Evolutionary conservation across 92 coral and sea anemone genomes (phyloP).

Genomic region (Virgularia gustaviana): DNA sequence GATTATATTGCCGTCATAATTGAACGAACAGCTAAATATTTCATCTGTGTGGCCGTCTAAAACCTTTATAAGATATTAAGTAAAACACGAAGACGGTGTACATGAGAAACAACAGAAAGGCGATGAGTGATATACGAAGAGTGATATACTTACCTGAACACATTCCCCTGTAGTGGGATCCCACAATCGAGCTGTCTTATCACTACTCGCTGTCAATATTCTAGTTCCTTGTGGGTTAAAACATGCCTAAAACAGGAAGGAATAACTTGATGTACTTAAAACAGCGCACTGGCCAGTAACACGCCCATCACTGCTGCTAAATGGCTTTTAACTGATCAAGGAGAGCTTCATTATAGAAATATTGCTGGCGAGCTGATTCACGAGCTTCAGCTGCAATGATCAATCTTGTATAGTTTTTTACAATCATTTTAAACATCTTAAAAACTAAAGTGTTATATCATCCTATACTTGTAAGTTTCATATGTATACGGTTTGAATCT

Average conservation of each 20-base stretch:
- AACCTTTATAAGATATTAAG: constrained; percentile 54
- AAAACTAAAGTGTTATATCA: no score
- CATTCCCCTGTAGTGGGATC: constrained; percentile 92
- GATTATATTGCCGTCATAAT: constrained; percentile 92
- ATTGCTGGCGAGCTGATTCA: no score
- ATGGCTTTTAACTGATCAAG: no score
- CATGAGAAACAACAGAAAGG: background rate
- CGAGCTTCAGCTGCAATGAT: no score
- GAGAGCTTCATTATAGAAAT: no score
- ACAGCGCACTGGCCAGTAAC: no score
- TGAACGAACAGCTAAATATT: constrained; percentile 97
- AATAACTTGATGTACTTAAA: no score
- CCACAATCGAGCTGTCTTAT: constrained; percentile 92
- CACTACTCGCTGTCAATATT: constrained; percentile 94
- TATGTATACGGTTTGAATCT: no score
- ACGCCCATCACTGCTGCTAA: no score
- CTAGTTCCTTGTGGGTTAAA: constrained; percentile 95
- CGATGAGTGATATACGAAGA: background rate
- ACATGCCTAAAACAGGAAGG: constrained; percentile 63
- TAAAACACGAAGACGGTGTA: background rate
- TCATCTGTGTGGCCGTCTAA: constrained; percentile 98
- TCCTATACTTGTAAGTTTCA: no score
- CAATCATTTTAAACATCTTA: no score
- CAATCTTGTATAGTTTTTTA: no score
- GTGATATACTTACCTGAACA: constrained; percentile 57